Evolutionary conservation across 37 sponge, comb jelly and placozoan species (phyloP).

Genomic region (Chondrosia reniformis): DNA sequence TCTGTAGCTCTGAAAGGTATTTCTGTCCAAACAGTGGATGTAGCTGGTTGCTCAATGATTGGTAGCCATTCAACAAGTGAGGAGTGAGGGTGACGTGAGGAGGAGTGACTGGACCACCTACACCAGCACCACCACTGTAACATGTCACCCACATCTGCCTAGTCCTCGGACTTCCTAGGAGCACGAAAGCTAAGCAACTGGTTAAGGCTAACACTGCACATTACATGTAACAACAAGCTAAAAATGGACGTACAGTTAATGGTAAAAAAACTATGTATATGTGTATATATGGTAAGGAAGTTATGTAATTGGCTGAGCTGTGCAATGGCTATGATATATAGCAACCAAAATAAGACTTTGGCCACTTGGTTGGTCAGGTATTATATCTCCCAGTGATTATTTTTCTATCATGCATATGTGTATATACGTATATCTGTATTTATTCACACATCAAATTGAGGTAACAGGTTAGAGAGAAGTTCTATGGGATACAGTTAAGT

Average conservation of each 20-base stretch:
- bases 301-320: too few species aligned
- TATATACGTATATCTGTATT: not conserved
- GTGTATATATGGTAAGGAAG: too few species aligned
- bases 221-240: too few species aligned
- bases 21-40: slow-evolving; percentile 13
- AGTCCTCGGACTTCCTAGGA: slow-evolving; percentile 6
- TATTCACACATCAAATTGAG: not conserved
- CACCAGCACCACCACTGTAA: not conserved
- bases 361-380: too few species aligned
- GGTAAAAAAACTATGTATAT: too few species aligned
- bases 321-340: too few species aligned
- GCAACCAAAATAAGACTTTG: too few species aligned
- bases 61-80: not conserved
- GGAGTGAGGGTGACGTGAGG: not conserved
- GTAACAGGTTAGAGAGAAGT: not conserved
- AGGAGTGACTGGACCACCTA: not conserved
- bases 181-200: not conserved
- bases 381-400: too few species aligned
- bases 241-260: too few species aligned
- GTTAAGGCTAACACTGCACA: too few species aligned
- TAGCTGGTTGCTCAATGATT: not conserved
- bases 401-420: not conserved
- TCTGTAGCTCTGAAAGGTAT: not conserved
- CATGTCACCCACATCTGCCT: not conserved
- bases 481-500: not conserved